Base-by-base conservation (phyloP, 2,113 vertebrate genomes). In the Catharus bicknelli region DNA sequence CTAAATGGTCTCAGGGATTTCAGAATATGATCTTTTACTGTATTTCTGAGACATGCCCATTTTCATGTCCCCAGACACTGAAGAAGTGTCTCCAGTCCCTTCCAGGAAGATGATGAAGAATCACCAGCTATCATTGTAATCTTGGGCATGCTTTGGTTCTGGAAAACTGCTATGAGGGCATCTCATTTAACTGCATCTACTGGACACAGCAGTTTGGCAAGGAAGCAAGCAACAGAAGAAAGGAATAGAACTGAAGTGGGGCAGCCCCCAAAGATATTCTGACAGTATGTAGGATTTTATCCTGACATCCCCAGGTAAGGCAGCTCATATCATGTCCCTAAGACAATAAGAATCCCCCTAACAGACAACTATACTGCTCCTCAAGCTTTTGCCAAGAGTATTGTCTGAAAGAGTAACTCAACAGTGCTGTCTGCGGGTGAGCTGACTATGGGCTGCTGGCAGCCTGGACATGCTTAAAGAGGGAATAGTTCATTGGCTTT, bases 81-180 rank as follows among this genome's bases (percentile, higher is more conserved):
- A 89, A 80, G 17, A 72, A 72, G 8, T 2, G 5, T 48, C 16
- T 72, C 30, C 36, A 67, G 61, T 53, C 40, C 30, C 14, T 67
- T 45, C 38, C 9, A 32, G 69, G 29, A 20, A 54, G 34, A 58
- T 32, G 34, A 70, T 43, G 69, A 62, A 58, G 42, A 16, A 45
- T 16, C 45, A 68, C 4, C 30, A 72, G 66, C 30, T 48, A 48
- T 3, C 26, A 17, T 9, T 0, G 0, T 23, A 48, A 76, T 29
- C 30, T 45, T 1, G 0, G 43, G 40, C 45, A 8, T 40, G 50
- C 27, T 50, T 79, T 91, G 29, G 20, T 50, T 57, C 58, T 75
- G 59, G 38, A 67, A 79, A 61, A 72, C 15, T 54, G 19, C 57
- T 54, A 7, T 32, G 42, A 78, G 20, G 43, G 72, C 23, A 81